These are phyloP conservation scores for Dendrocopos noguchii DNA, from an alignment of 2,113 vertebrate genomes.

Conservation along the genomic window DNA sequence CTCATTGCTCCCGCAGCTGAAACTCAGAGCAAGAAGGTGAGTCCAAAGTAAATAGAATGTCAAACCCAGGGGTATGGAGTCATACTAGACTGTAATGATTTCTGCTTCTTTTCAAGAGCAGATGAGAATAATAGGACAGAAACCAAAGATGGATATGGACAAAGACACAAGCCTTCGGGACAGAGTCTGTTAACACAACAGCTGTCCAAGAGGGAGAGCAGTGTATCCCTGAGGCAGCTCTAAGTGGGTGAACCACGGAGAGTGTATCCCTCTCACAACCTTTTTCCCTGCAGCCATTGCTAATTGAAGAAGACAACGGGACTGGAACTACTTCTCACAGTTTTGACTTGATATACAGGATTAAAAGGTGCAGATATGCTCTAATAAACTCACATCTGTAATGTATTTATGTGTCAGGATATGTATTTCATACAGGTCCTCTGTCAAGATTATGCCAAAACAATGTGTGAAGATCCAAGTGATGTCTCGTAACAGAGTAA, in stretches of 20 bases:
- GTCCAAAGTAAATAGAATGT: neutral
- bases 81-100: neutral
- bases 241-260: neutral
- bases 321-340: neutral
- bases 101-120: neutral
- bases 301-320: neutral
- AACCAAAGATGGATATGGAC: neutral
- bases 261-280: neutral
- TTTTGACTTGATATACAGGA: neutral
- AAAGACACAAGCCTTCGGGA: neutral
- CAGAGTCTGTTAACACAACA: neutral
- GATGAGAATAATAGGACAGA: neutral
- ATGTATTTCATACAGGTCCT: conserved; percentile 34
- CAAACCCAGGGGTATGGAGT: neutral
- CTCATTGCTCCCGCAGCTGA: neutral
- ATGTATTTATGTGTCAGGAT: conserved; percentile 29
- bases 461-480: conserved; percentile 44
- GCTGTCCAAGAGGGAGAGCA: neutral
- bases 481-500: conserved; percentile 20
- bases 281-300: neutral
- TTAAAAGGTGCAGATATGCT: conserved; percentile 60
- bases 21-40: neutral
- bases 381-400: conserved; percentile 50
- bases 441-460: conserved; percentile 62
- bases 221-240: neutral